Base-by-base conservation (phyloP, 2,888 invertebrate species). In the Clivina fossor region DNA sequence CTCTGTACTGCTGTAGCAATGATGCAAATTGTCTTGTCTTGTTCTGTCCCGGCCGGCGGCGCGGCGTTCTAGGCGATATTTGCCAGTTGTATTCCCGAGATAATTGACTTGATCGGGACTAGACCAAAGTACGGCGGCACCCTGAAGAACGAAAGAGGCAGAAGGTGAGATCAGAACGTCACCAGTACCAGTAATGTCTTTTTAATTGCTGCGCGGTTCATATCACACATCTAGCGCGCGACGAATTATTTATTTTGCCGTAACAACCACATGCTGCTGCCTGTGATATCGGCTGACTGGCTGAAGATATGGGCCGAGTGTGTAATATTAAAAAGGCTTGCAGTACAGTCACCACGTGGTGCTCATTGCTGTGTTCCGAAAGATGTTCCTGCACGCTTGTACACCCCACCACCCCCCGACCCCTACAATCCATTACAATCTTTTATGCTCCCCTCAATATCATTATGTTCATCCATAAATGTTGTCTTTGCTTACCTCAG, bases 1-100 rank as follows among this genome's bases (percentile, higher is more conserved):
- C 61, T 61, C 62, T 61, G 61, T 61, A 60, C 61, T 64, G 64
- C 67, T 47, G 16, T 67, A 65, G 66, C 66, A 68, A 66, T 69
- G 67, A 69, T 69, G 67, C 68, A 65, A 68, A 66, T 49, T 49
- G 49, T 68, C 78, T 79, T 79, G 77, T 79, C 77, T 78, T 80
- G 76, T 80, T 71, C 77, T 81, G 79, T 80, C 79, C 77, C 77
- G 78, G 79, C 79, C 80, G 78, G 80, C 68, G 69, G 71, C 64
- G 74, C 97, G 96, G 98, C 98, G 85, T 96, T 98, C 64, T 74
- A 97, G 96, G 98, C 98, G 85, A 96, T 98, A 89, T 99, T 99
- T 91, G 98, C 98, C 85, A 96, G 95, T 89, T 97, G 96, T 89
- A 96, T 99, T 83, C 98, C 98, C 80, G 98, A 99, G 90, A 98